Evolutionary conservation across 1,140 invertebrate species (phyloP), one percentile per base, ranked within the genome.

Genomic region (Atopsyche davidsoni): DNA sequence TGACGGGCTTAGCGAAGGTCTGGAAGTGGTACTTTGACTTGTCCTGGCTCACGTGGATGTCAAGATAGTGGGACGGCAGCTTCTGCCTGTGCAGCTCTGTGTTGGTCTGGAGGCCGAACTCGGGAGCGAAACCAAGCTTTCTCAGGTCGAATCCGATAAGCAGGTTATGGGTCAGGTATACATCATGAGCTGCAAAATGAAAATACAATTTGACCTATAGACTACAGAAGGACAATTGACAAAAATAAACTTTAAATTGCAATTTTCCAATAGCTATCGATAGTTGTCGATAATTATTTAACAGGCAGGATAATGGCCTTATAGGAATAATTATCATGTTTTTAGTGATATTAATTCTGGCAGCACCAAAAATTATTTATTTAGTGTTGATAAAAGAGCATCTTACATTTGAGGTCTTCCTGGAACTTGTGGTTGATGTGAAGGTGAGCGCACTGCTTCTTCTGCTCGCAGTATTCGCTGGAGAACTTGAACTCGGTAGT

Each of bases 381-480:
- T n/a, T n/a, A n/a, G n/a, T n/a, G n/a, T n/a, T n/a, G n/a, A n/a
- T n/a, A n/a, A n/a, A n/a, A n/a, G n/a, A n/a, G n/a, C n/a, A n/a
- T n/a, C n/a, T n/a, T n/a, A n/a, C n/a, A n/a, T n/a, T n/a, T n/a
- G n/a, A n/a, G n/a, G n/a, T n/a, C n/a, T n/a, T n/a, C n/a, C n/a
- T n/a, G 66, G 13, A 77, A 62, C 57, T 78, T 81, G 11, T 81
- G 79, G 42, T 82, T 75, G 6, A 86, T 49, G 60, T 86, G 82
- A 25, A 83, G 73, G 54, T 85, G 79, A 2, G 81, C 81, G 59
- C 85, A 87, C 53, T 86, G 79, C 51, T 86, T 85, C 63, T 80
- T 85, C 61, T 86, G 81, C 48, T 86, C 83, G 62, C 85, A 87
- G 62, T 83, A 82, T 3, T 83, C 81, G 34, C 80, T 77, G 22